Base-by-base conservation (phyloP, 2,113 vertebrate species). In the Lepisosteus osseus region DNA sequence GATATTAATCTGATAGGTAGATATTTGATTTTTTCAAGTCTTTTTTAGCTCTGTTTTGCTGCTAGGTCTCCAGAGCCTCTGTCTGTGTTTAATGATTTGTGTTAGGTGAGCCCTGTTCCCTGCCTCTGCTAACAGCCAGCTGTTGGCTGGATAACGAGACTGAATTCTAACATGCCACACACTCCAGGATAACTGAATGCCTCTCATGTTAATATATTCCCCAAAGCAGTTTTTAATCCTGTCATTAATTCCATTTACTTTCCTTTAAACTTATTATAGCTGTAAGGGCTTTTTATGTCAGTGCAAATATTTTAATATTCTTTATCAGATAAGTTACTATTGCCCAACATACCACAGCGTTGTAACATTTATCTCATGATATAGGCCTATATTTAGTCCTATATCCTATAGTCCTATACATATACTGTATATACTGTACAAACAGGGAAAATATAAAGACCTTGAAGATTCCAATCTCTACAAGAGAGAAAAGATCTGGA, bases 211-310 rank as follows among this genome's bases (percentile, higher is more conserved):
- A 74, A 75, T 29, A 40, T 4, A 67, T 51, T 59, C 71, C 79
- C 76, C 17, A 54, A 55, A 73, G 79, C 70, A 75, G 59, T 61
- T 61, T 42, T 74, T 75, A 45, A 74, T 73, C 55, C 72, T 72
- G 64, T 51, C 72, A 76, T 76, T 71, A 59, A 66, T 73, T 55
- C 69, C 56, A 62, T 43, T 71, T 59, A 29, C 54, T 67, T 67
- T 71, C 55, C 61, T 74, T 63, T 69, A 71, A 73, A 63, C 70
- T 78, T 61, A 73, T 79, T 64, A 74, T 74, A 64, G n/a, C 69
- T 70, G 41, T 9, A 12, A 62, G 75, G 65, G 64, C 62, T 51
- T 51, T 51, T 51, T 51, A 75, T 81, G 55, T 80, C 59, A 76
- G 70, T 51, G 54, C 65, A 69, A 68, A 75, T 79, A 76, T 72